Evolutionary conservation across 2,797 vertebrate species (phyloP).

Genomic region (Rhynchonycteris naso): DNA sequence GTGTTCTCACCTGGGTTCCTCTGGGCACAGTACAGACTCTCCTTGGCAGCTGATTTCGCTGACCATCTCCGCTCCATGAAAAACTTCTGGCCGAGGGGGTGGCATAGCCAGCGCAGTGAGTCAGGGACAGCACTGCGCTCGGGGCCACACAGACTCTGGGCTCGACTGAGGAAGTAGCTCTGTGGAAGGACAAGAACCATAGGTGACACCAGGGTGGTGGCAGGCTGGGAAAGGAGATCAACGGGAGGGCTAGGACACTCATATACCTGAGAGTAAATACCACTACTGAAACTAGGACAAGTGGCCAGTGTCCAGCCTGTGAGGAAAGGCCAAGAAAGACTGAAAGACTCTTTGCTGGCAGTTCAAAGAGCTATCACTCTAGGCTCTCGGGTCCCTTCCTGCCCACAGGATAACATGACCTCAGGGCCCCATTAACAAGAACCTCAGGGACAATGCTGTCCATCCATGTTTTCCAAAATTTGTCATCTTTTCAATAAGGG

Average conservation of each 20-base stretch:
- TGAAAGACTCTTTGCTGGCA: background rate
- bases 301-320: background rate
- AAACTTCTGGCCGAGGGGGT: constrained; percentile 95
- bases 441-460: background rate
- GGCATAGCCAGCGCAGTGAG: constrained; percentile 95
- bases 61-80: constrained; percentile 98
- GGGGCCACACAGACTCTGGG: constrained; percentile 89
- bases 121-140: constrained; percentile 92
- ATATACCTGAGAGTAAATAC: rapidly evolving
- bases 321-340: background rate
- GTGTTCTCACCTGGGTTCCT: constrained; percentile 91
- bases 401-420: background rate
- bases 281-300: background rate
- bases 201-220: background rate
- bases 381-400: background rate
- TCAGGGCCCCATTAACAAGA: background rate
- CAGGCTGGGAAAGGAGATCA: background rate
- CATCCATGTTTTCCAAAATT: background rate
- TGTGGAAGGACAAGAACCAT: constrained; percentile 78
- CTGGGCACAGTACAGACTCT: constrained; percentile 92
- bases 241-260: background rate
- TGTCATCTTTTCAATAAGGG: background rate
- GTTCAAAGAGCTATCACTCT: background rate
- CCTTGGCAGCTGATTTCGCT: constrained; percentile 90
- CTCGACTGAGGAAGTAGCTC: constrained; percentile 95